Evolutionary conservation across 2,888 invertebrate genomes (phyloP).

Genomic region (Lasioglossum villosulum): DNA sequence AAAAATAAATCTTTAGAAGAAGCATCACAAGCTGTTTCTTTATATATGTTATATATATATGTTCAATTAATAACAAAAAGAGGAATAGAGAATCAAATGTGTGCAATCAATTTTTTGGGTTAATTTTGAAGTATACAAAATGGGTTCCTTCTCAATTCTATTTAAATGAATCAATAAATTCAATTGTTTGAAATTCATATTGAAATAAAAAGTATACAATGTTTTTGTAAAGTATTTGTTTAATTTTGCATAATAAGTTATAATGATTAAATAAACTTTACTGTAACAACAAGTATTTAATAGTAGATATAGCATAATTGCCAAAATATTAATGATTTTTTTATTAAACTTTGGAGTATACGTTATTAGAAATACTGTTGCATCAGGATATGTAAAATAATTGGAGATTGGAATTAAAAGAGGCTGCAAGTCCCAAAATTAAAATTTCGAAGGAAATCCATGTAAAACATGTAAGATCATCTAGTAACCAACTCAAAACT

Average conservation of each 20-base stretch:
- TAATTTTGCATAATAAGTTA: background rate
- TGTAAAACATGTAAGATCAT: no score
- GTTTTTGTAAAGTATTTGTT: background rate
- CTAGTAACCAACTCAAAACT: no score
- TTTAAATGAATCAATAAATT: background rate
- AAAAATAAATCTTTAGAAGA: no score
- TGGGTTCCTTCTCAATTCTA: background rate
- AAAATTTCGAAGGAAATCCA: no score
- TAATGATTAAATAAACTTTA: background rate
- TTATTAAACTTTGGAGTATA: background rate
- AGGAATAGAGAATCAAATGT: background rate
- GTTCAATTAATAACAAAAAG: background rate
- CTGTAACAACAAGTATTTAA: background rate
- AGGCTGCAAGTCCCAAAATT: no score
- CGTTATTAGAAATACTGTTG: background rate
- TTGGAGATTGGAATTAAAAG: no score
- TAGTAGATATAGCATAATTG: conserved; percentile 3
- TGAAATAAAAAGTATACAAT: background rate
- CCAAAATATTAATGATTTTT: background rate
- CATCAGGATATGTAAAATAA: background rate
- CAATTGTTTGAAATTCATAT: background rate
- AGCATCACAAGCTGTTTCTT: background rate
- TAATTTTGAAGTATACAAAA: background rate
- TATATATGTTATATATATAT: no score
- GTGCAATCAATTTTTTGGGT: background rate